Base-by-base conservation (phyloP, 2,113 vertebrate species). In the Mola mola region DNA sequence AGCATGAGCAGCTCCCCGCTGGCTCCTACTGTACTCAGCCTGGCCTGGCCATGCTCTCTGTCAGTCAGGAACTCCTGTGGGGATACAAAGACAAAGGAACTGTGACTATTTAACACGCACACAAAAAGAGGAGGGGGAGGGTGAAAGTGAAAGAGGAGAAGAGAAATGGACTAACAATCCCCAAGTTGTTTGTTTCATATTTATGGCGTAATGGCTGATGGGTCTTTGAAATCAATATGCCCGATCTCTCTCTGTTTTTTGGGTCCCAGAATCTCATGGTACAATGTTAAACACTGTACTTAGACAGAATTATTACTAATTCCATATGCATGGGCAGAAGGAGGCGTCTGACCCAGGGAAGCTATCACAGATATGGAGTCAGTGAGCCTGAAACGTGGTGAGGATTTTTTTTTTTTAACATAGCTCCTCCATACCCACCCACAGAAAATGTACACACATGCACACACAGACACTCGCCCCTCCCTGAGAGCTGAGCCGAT, bases 21-120 rank as follows among this genome's bases (percentile, higher is more conserved):
- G 48, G 92, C 93, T 17, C 92, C 71, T 61, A 96, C 88, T 16
- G 82, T 76, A 53, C 95, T 96, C 51, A 99, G 88, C 65, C 96
- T 95, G 70, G 94, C 90, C 76, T 98, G 97, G 1, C 96, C 96
- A 62, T 85, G 94, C 88, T 98, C 96, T 84, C 93, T 95, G 91
- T 96, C 96, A 9, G 87, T 93, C 82, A 96, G 80, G 79, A 96
- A 97, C 84, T 97, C 96, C 97, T 99, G 78, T 5, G 63, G 74
- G 84, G 46, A 71, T 55, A 83, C 63, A 60, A 34, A 82, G 73
- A 82, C 75, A 87, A 81, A 78, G 75, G 63, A 66, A 61, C 65
- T 26, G 38, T 79, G 74, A 74, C 62, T 77, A 48, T 72, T 78
- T 66, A 66, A 76, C 65, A 77, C 37, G 61, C 20, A 72, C 57